phyloP scores from a whole-genome alignment of 2,888 invertebrate genomes.

The Micoletzkya japonica region DNA sequence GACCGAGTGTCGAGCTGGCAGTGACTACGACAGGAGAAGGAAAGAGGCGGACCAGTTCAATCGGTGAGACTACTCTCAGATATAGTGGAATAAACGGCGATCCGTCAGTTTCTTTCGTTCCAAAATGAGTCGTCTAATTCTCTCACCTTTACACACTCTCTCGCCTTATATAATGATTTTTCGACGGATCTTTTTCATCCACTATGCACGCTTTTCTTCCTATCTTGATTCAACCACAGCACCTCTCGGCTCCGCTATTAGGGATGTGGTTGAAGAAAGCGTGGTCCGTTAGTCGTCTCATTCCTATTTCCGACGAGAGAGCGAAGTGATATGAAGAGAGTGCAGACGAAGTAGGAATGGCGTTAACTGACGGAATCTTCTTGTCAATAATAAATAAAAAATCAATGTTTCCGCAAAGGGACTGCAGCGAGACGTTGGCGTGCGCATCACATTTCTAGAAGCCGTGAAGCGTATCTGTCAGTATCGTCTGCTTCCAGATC shows the following conservation, averaged over 20 bases:
- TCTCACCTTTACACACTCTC: neutral
- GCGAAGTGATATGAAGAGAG: too few relatives aligned
- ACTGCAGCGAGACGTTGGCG: too few relatives aligned
- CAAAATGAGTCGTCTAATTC: neutral
- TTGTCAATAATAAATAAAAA: too few relatives aligned
- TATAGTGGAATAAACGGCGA: neutral
- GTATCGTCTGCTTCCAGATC: slow-evolving; percentile 31
- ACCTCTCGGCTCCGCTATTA: neutral
- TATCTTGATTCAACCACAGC: neutral
- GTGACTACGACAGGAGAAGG: slow-evolving; percentile 56
- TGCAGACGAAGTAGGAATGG: too few relatives aligned
- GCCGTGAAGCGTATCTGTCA: neutral
- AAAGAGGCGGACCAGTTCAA: slow-evolving; percentile 63
- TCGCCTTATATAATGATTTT: too few relatives aligned
- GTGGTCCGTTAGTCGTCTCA: too few relatives aligned
- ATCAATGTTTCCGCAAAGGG: too few relatives aligned
- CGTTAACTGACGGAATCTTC: too few relatives aligned
- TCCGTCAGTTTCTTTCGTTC: too few relatives aligned
- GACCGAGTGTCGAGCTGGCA: slow-evolving; percentile 63
- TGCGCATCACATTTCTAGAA: neutral
- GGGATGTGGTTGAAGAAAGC: too few relatives aligned
- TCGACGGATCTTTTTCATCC: too few relatives aligned
- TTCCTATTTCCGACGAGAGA: too few relatives aligned
- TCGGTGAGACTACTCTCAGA: slow-evolving; percentile 44
- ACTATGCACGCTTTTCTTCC: neutral